Base-by-base conservation (phyloP, 2,113 vertebrate genomes). In the Cynocephalus volans region DNA sequence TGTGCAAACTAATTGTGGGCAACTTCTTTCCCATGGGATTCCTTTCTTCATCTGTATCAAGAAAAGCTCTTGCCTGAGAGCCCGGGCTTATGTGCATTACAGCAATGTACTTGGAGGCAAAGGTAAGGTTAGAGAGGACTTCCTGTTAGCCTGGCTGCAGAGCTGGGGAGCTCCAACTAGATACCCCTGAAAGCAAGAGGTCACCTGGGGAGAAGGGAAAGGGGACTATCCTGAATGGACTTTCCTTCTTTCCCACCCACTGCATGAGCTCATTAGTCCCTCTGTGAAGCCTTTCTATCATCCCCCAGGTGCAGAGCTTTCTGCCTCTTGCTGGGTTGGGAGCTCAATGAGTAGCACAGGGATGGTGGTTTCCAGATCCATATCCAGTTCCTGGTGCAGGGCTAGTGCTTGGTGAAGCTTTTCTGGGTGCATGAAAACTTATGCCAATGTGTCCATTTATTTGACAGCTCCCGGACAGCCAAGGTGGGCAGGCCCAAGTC, bases 51-150 rank as follows among this genome's bases (percentile, higher is more conserved):
- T 85, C 58, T 7, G 0, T 33, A 12, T 79, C 72, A 73, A 50
- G 64, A 65, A 80, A 75, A 96, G 18, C 82, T 73, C 79, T 95
- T 83, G 69, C 84, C 41, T 69, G 21, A 11, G 31, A 65, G 19
- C 67, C 67, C 62, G 48, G 58, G 36, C 12, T 17, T n/a, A 7
- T 83, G 15, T 36, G 18, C 45, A 41, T 24, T 23, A 7, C 2
- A 14, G 4, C 12, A 56, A 80, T 8, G 33, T 36, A 1, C 15
- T 33, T 33, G 8, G 31, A 90, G n/a, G 54, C 33, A 41, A 69
- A 50, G 26, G 73, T 21, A 62, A 75, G 24, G 3, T 54, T 48
- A n/a, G 48, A 70, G 31, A 62, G 56, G 62, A 14, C 64, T 48
- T 79, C 60, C 52, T 80, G 28, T 9, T 31, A 9, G 17, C 1